Evolutionary conservation across 1,140 invertebrate species (phyloP).

Genomic region (Saxidomus purpurata): DNA sequence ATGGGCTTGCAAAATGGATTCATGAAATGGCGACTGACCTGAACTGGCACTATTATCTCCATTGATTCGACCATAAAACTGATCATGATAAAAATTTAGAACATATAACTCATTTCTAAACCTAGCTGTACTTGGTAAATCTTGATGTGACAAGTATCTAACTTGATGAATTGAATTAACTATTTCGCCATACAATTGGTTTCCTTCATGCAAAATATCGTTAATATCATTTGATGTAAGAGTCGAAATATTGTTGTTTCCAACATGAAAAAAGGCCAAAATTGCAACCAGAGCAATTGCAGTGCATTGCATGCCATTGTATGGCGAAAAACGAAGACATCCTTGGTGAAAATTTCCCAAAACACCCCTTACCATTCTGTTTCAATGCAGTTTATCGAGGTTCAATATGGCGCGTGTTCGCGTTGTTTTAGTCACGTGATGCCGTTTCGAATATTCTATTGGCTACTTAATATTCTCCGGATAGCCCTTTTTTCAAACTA

Average conservation of each 20-base stretch:
- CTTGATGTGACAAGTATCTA: not conserved
- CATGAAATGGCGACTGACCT: not conserved
- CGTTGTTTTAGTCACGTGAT: too few relatives aligned
- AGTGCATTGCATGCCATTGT: slow-evolving; percentile 65
- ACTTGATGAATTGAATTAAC: not conserved
- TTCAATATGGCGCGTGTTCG: too few relatives aligned
- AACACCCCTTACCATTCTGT: slow-evolving; percentile 11
- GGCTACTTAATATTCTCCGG: too few relatives aligned
- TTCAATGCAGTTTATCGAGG: not conserved
- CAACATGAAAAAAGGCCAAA: slow-evolving; percentile 1
- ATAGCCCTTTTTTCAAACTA: too few relatives aligned
- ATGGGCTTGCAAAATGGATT: not conserved
- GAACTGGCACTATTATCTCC: not conserved
- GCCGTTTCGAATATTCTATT: too few relatives aligned
- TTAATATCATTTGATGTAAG: not conserved
- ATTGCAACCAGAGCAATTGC: slow-evolving; percentile 52
- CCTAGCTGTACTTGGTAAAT: not conserved
- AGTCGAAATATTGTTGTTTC: not conserved
- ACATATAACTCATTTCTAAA: not conserved
- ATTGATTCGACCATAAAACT: not conserved
- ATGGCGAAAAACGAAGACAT: slow-evolving; percentile 47
- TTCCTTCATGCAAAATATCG: slow-evolving; percentile 20
- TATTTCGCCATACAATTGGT: not conserved
- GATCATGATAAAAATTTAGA: not conserved
- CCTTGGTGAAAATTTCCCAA: slow-evolving; percentile 63